Evolutionary conservation across 1,140 invertebrate species (phyloP), one percentile per base, ranked within the genome.

Genomic region (Teleogryllus occipitalis): DNA sequence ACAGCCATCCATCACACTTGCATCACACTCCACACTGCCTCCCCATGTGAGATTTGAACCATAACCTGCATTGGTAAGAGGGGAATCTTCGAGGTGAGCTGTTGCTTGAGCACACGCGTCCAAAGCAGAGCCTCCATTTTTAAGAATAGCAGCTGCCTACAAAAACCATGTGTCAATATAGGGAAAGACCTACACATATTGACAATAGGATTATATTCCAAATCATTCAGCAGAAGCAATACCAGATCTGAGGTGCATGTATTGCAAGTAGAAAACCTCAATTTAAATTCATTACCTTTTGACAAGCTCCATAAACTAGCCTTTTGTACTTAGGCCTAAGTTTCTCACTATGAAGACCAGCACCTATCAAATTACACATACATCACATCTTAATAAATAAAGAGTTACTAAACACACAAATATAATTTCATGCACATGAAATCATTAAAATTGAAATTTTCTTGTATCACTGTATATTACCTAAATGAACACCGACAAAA

Each of bases 21-120:
- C 96, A 89, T 98, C 97, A 87, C 95, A 97, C 88, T 98, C 96
- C 0, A 98, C 95, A 54, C 88, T 87, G 47, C 96, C 95, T 82
- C 93, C 89, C 84, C 92, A 88, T 74, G 94, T 97, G 75, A 98
- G 88, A 88, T 96, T 97, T 12, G 96, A 98, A 22, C 97, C 97
- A 85, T 89, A 92, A 7, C 97, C 97, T 83, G 96, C 96, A 90
- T 99, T 99, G 7, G 96, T 97, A 77, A 95, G 84, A 75, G 92
- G 89, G 81, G 94, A 94, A 87, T 98, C 91, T 90, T 98, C 96
- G 82, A 98, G 87, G 83, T 91, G 87, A 76, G 90, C 90, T 77
- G 96, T 92, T 0, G 94, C 94, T 81, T 90, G 90, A 81, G 92
- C 90, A 15, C 94, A 94, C 79, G 93, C 94, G 82, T 97, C 94